These are phyloP conservation scores for Melangyna quadrimaculata DNA, from an alignment of 2,888 invertebrate species.

Conservation along the genomic window DNA sequence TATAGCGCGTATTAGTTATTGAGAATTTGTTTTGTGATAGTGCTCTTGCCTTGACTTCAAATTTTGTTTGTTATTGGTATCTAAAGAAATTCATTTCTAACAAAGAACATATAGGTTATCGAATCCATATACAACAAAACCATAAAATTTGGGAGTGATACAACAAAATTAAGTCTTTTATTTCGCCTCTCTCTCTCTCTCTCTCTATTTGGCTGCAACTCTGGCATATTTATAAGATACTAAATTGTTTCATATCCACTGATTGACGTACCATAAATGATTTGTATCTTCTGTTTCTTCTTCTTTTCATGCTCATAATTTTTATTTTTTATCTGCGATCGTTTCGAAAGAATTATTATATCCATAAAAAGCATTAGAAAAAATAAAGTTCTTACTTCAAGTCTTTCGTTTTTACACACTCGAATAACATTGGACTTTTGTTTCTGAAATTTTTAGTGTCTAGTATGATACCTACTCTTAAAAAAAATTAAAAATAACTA, in stretches of 20 bases:
- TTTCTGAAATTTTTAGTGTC: neutral
- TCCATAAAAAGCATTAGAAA: neutral
- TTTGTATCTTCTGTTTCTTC: conserved; percentile 46
- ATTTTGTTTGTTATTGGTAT: neutral
- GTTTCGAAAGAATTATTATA: neutral
- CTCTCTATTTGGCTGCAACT: neutral
- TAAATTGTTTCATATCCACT: conserved; percentile 31
- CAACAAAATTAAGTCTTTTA: conserved; percentile 29
- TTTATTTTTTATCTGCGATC: neutral
- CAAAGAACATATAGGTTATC: neutral
- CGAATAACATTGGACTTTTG: neutral
- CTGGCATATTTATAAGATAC: conserved; percentile 23
- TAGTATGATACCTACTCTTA: neutral
- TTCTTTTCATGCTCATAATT: no score
- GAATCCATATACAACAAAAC: neutral
- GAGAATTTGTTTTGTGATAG: neutral
- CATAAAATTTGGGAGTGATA: conserved; percentile 19
- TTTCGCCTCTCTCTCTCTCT: neutral
- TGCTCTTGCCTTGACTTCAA: neutral
- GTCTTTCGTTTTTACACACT: conserved; percentile 9
- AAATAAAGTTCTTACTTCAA: conserved; percentile 1
- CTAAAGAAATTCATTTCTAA: conserved; percentile 17
- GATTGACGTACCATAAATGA: conserved; percentile 64
- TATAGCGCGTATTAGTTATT: conserved; percentile 4
- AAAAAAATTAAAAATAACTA: neutral